These are phyloP conservation scores for Carollia perspicillata DNA, from an alignment of 2,113 vertebrate genomes.

Conservation along the genomic window DNA sequence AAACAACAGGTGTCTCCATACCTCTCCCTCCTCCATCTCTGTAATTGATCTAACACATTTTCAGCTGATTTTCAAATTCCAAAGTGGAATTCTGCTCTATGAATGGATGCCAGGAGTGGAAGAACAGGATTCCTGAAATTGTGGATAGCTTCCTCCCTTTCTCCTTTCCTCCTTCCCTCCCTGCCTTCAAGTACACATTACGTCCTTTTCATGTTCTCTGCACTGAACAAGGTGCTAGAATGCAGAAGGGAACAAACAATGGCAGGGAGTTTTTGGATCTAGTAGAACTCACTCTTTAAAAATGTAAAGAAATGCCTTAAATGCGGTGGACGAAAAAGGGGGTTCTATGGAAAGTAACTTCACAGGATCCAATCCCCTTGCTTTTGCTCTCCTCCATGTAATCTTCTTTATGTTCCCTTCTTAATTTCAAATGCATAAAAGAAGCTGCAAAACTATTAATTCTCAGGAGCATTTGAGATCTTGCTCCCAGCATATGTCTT, in stretches of 20 bases:
- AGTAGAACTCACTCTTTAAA: neutral
- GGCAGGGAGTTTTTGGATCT: neutral
- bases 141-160: no score
- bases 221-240: neutral
- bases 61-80: neutral
- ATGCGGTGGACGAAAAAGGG: neutral
- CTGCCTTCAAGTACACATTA: neutral
- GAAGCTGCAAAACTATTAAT: neutral
- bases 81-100: neutral
- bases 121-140: neutral
- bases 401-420: neutral
- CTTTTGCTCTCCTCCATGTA: neutral
- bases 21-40: neutral
- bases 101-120: neutral
- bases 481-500: neutral
- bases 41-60: neutral
- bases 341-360: neutral
- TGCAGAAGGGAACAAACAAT: neutral
- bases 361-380: neutral
- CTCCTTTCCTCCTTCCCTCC: neutral
- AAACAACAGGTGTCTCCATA: neutral
- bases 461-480: neutral
- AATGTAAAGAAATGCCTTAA: neutral
- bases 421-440: neutral
- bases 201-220: neutral